A percentile compares a stretch with the other conserved stretches of the same genome.
phyloP scores from a whole-genome alignment of 1,140 invertebrate species.

The Notospermus geniculatus region DNA sequence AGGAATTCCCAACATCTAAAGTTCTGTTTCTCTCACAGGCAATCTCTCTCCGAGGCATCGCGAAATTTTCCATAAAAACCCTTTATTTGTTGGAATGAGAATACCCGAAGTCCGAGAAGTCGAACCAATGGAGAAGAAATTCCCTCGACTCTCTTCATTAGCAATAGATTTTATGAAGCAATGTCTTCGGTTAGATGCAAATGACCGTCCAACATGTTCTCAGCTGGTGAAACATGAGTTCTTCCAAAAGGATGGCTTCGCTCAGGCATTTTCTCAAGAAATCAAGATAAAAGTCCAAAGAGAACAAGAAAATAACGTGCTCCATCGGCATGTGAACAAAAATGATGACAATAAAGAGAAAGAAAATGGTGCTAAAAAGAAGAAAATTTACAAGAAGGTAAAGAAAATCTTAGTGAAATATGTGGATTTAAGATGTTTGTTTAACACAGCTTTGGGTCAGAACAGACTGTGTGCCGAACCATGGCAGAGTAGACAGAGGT shows the following conservation, averaged over 20 bases:
- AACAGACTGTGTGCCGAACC: too few species aligned
- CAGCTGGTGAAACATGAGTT: constrained; percentile 66
- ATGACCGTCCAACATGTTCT: constrained; percentile 63
- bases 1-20: too few species aligned
- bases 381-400: constrained; percentile 15
- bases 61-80: constrained; percentile 63
- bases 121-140: constrained; percentile 57
- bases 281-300: constrained; percentile 65
- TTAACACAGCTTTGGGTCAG: too few species aligned
- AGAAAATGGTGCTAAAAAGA: constrained; percentile 10
- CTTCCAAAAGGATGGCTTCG: constrained; percentile 70
- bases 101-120: constrained; percentile 48
- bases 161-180: constrained; percentile 61
- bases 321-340: constrained; percentile 17
- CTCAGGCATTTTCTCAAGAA: constrained; percentile 65
- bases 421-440: too few species aligned
- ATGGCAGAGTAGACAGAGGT: too few species aligned
- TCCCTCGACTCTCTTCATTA: constrained; percentile 60
- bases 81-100: constrained; percentile 59
- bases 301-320: constrained; percentile 56
- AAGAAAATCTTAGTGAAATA: too few species aligned
- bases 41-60: constrained; percentile 62
- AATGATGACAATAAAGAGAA: constrained; percentile 20
- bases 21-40: constrained; percentile 48
- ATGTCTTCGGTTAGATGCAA: constrained; percentile 67